Evolutionary conservation across 2,797 vertebrate genomes (phyloP).

Genomic region (Cyclopterus lumpus): DNA sequence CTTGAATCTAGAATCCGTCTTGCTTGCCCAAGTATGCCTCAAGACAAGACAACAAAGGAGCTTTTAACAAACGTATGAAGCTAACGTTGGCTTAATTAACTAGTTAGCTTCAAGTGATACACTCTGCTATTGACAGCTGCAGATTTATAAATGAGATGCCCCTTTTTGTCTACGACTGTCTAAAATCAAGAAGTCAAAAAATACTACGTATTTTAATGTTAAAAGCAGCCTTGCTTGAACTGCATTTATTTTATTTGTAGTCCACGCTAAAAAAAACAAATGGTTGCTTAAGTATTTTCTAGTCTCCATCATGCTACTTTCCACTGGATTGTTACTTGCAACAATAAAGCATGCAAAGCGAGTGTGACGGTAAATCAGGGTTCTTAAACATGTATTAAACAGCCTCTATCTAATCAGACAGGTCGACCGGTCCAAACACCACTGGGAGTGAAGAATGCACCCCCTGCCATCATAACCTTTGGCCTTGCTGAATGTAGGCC

Average conservation of each 20-base stretch:
- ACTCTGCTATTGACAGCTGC: too few species aligned
- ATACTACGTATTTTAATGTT: neutral
- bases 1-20: too few species aligned
- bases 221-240: neutral
- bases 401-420: slow-evolving; percentile 15
- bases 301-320: neutral
- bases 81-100: too few species aligned
- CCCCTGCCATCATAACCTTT: slow-evolving; percentile 75
- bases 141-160: too few species aligned
- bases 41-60: too few species aligned
- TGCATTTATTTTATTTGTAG: neutral
- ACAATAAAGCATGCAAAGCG: neutral
- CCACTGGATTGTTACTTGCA: neutral
- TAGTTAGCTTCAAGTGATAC: too few species aligned
- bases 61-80: too few species aligned
- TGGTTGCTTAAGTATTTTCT: neutral
- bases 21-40: too few species aligned
- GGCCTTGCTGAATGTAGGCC: slow-evolving; percentile 72
- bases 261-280: neutral
- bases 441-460: slow-evolving; percentile 69
- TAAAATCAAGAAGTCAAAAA: neutral
- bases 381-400: slow-evolving; percentile 23
- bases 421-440: slow-evolving; percentile 47
- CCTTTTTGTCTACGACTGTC: neutral
- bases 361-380: neutral